Evolutionary conservation across 1,140 invertebrate species (phyloP), one percentile per base, ranked within the genome.

Genomic region (Coelopa frigida): DNA sequence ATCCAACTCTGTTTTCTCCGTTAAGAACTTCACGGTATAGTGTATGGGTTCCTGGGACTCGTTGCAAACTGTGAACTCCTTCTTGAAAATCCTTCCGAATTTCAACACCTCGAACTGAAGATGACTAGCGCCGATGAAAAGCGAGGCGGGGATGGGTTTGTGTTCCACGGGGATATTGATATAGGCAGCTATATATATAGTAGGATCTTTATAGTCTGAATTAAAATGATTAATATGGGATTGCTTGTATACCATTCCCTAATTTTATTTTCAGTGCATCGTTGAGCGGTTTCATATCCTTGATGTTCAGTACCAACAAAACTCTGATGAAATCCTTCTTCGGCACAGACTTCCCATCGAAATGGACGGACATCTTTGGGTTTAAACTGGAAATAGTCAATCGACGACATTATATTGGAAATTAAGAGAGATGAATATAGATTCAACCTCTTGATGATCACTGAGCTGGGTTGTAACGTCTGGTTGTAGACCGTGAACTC

Each of bases 401-500:
- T n/a, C n/a, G n/a, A n/a, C n/a, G n/a, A n/a, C n/a, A n/a, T n/a
- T n/a, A n/a, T n/a, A n/a, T n/a, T n/a, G n/a, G n/a, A n/a, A n/a
- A n/a, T n/a, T n/a, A n/a, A n/a, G n/a, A n/a, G n/a, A n/a, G n/a
- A n/a, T 33, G 0, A 12, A 31, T 43, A 20, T 10, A 17, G 23
- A 27, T 15, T 32, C 35, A n/a, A 49, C 48, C 35, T 36, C 14
- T 23, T 49, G 5, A 49, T 11, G 20, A 20, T 20, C 1, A 65
- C 6, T 7, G 29, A n/a, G 0, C 57, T 14, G 3, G 42, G 40
- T 3, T 55, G 37, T 1, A 48, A 46, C 6, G 37, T 44, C n/a
- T 54, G 54, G 49, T 66, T 66, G 31, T 53, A 66, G 4, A 57
- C 36, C 11, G 62, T 45, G 42, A 62, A 35, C 35, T 66, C 61